phyloP scores from a whole-genome alignment of 2,113 vertebrate species.

The Collichthys lucidus region DNA sequence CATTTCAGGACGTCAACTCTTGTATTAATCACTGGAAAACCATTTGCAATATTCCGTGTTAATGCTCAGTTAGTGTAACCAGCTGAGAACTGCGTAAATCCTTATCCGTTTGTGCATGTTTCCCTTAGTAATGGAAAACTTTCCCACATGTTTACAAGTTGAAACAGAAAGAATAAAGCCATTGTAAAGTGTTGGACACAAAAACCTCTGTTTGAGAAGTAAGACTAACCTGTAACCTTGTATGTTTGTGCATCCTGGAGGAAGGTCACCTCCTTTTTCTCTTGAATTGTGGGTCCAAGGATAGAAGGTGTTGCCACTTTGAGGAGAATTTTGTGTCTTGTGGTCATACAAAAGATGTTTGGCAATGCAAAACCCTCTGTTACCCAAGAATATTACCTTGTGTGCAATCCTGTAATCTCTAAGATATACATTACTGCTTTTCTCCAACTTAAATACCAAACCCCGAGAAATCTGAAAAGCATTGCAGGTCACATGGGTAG shows the following conservation, averaged over 20 bases:
- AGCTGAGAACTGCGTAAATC: background rate
- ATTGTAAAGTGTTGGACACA: background rate
- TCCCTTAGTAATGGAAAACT: background rate
- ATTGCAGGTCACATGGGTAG: too few relatives aligned
- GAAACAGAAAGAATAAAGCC: background rate
- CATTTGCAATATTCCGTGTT: background rate
- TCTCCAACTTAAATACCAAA: too few relatives aligned
- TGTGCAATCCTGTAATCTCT: background rate
- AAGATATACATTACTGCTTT: background rate
- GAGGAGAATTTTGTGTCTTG: too few relatives aligned
- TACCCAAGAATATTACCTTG: background rate
- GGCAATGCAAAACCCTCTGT: too few relatives aligned
- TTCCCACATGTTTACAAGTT: slow-evolving; percentile 6
- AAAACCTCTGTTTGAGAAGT: background rate
- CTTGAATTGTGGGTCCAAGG: background rate
- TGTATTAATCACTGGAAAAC: background rate
- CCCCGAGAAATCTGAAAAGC: too few relatives aligned
- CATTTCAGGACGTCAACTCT: background rate
- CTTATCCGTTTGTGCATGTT: background rate
- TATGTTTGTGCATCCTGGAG: background rate
- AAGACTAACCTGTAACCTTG: too few relatives aligned
- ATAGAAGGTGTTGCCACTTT: background rate
- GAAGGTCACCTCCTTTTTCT: background rate
- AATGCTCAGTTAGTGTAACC: background rate
- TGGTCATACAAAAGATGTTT: background rate